Percentiles rank a stretch among this genome's conserved stretches.
Conservation (phyloP, 2,113 vertebrate genomes). For the Pholis gunnellus region DNA sequence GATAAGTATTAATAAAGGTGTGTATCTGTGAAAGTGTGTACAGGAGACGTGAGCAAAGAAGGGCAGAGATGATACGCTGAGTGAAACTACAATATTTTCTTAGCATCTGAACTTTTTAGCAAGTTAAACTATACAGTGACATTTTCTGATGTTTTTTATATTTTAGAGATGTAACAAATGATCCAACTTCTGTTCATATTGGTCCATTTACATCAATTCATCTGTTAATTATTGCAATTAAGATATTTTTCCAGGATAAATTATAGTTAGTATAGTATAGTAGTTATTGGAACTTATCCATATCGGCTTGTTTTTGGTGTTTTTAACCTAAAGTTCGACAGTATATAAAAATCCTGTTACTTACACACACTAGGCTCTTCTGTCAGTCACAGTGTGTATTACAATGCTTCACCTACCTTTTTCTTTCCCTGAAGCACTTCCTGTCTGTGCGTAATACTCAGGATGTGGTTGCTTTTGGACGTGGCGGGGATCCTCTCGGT, state of each 20-base stretch:
- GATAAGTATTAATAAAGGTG: constrained; percentile 13
- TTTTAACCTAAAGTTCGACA: neutral
- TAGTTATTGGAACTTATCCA: neutral
- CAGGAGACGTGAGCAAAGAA: neutral
- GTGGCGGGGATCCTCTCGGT: constrained; percentile 71
- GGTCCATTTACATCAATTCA: neutral
- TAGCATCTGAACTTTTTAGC: no score
- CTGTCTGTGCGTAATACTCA: constrained; percentile 88
- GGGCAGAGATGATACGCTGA: neutral
- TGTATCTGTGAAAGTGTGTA: constrained; percentile 1
- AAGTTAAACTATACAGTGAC: neutral
- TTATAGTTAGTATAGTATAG: neutral
- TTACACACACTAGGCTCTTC: neutral
- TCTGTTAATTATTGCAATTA: neutral
- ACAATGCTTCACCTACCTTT: constrained; percentile 85
- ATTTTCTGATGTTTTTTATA: neutral
- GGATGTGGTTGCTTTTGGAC: constrained; percentile 88
- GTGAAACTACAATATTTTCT: neutral
- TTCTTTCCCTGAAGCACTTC: constrained; percentile 92
- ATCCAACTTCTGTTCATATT: neutral
- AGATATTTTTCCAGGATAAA: neutral
- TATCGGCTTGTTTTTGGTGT: neutral
- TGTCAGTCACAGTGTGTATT: constrained; percentile 9
- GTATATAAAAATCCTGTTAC: neutral
- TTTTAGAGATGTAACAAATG: neutral